Percentiles rank a stretch among this genome's conserved stretches.
Conservation (phyloP, 2,113 vertebrate species). For the Ophiodon elongatus region DNA sequence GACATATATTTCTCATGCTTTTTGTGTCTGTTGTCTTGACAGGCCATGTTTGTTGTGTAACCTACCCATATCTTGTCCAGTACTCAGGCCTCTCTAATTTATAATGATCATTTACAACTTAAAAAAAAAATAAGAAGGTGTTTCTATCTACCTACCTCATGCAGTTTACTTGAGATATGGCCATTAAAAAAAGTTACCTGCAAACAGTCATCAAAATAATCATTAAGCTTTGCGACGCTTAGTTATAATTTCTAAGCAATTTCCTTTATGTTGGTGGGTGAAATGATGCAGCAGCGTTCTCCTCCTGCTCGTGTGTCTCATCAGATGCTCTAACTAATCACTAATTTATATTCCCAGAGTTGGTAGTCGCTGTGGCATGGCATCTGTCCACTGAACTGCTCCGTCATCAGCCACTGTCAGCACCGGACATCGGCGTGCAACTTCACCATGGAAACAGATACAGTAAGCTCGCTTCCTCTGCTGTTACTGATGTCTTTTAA, state of each 20-base stretch:
- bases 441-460: conserved; percentile 88
- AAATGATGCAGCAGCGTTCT: not conserved
- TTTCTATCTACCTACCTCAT: not conserved
- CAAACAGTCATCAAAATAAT: not conserved
- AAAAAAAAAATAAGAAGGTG: not conserved
- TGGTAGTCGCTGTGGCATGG: conserved; percentile 53
- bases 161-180: not conserved
- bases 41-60: not conserved
- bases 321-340: conserved; percentile 54
- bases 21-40: not conserved
- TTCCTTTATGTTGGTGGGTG: not conserved
- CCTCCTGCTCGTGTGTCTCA: not conserved
- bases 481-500: not conserved
- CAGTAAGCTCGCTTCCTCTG: conserved; percentile 79
- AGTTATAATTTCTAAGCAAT: not conserved
- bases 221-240: not conserved
- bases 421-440: conserved; percentile 46
- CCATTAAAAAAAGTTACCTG: not conserved
- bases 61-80: not conserved
- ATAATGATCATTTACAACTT: not conserved
- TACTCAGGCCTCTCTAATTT: not conserved
- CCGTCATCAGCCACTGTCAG: conserved; percentile 30
- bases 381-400: conserved; percentile 62
- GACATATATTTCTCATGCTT: not conserved
- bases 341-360: conserved; percentile 38